Conservation (phyloP, 2,888 invertebrate species). For the Sphaerophoria rueppellii region DNA sequence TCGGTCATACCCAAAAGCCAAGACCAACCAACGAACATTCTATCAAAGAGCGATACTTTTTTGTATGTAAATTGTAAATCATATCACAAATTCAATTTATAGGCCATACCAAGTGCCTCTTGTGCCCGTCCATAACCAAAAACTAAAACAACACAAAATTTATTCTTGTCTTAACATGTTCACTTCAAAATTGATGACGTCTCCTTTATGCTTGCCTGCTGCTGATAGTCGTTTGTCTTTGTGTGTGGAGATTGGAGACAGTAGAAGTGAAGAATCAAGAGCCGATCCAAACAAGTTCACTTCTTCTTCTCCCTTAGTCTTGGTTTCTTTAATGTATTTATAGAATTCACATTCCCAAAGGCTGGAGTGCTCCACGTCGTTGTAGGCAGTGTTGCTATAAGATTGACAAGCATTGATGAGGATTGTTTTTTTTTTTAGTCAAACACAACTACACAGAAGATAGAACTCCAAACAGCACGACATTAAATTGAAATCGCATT, state of each 20-base stretch:
- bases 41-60: neutral
- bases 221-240: no score
- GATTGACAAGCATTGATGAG: constrained; percentile 18
- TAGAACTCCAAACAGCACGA: no score
- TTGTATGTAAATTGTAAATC: neutral
- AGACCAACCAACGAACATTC: neutral
- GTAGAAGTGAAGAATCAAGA: neutral
- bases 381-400: constrained; percentile 43
- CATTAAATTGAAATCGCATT: constrained; percentile 48
- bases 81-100: constrained; percentile 48
- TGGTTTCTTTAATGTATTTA: constrained; percentile 23
- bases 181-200: constrained; percentile 27
- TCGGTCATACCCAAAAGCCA: no score
- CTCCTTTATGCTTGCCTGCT: constrained; percentile 4
- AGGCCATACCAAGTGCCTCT: constrained; percentile 25
- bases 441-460: neutral
- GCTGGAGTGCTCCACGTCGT: constrained; percentile 39
- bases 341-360: constrained; percentile 50
- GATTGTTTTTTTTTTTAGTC: neutral
- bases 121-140: constrained; percentile 6
- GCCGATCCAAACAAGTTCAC: constrained; percentile 46
- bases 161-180: constrained; percentile 51
- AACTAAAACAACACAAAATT: constrained; percentile 10
- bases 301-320: constrained; percentile 9
- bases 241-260: no score